Conservation (phyloP, 2,113 vertebrate genomes). For the Tetrao urogallus region DNA sequence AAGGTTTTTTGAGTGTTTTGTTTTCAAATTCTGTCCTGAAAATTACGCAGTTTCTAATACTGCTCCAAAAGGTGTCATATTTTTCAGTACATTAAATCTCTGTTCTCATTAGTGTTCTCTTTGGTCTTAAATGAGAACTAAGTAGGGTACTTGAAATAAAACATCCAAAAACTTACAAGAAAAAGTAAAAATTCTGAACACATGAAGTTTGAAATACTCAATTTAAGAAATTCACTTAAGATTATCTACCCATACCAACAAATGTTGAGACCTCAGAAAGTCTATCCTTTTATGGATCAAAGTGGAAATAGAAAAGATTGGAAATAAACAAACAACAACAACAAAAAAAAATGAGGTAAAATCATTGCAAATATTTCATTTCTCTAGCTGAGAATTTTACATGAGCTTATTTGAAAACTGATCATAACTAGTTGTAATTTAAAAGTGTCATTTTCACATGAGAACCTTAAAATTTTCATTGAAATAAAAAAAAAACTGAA, state of each 20-base stretch:
- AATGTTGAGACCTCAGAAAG: not conserved
- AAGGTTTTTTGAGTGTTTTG: not conserved
- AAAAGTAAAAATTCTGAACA: not conserved
- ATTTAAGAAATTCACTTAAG: not conserved
- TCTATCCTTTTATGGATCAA: not conserved
- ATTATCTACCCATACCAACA: not conserved
- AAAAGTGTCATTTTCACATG: not conserved
- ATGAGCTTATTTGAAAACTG: not conserved
- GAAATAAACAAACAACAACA: not conserved
- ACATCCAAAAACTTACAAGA: not conserved
- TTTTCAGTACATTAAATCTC: not conserved
- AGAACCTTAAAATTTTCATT: not conserved
- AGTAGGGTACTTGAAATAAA: not conserved
- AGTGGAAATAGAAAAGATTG: not conserved
- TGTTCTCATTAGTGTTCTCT: not conserved
- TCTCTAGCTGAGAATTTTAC: not conserved
- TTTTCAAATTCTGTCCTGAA: not conserved
- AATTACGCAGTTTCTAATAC: not conserved
- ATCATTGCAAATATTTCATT: not conserved
- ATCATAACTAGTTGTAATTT: not conserved
- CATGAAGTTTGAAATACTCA: not conserved
- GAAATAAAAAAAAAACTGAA: not conserved
- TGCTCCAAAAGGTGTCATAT: not conserved
- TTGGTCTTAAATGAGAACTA: not conserved
- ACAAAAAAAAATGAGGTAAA: not conserved